phyloP scores from a whole-genome alignment of 2,113 vertebrate genomes.

The Anarhynchus alexandrinus region DNA sequence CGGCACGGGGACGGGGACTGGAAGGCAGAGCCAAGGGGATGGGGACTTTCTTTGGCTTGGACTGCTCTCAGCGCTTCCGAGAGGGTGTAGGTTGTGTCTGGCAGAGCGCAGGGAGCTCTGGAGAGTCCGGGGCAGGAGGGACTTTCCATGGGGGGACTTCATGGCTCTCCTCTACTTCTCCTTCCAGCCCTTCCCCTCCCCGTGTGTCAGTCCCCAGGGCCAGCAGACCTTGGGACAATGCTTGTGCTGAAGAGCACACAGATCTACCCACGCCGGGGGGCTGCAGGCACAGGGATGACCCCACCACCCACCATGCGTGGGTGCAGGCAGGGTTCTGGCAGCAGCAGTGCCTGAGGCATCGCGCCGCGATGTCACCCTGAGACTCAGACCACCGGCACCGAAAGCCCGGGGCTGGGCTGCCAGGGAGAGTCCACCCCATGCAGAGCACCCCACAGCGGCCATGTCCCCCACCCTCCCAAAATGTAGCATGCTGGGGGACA shows the following conservation, averaged over 20 bases:
- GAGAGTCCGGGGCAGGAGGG: background rate
- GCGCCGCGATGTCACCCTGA: fast-evolving
- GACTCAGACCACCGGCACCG: fast-evolving
- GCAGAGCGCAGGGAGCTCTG: background rate
- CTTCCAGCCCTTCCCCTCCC: background rate
- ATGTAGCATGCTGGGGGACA: fast-evolving
- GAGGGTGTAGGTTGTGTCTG: background rate
- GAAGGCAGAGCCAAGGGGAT: background rate
- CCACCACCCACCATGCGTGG: fast-evolving
- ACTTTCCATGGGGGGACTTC: background rate
- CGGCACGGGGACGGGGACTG: fast-evolving
- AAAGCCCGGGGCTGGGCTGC: background rate
- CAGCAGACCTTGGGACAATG: background rate
- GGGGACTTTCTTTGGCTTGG: fast-evolving
- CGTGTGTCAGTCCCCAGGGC: fast-evolving
- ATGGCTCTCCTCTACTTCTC: background rate
- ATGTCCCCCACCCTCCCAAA: background rate
- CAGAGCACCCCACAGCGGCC: fast-evolving
- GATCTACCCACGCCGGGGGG: fast-evolving
- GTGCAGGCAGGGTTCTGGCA: background rate
- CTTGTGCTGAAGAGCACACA: background rate
- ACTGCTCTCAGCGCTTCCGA: fast-evolving
- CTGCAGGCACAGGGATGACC: background rate
- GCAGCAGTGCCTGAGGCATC: background rate
- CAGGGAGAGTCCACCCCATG: background rate